Evolutionary conservation across 2,113 vertebrate species (phyloP).

Genomic region (Oncorhynchus clarkii): DNA sequence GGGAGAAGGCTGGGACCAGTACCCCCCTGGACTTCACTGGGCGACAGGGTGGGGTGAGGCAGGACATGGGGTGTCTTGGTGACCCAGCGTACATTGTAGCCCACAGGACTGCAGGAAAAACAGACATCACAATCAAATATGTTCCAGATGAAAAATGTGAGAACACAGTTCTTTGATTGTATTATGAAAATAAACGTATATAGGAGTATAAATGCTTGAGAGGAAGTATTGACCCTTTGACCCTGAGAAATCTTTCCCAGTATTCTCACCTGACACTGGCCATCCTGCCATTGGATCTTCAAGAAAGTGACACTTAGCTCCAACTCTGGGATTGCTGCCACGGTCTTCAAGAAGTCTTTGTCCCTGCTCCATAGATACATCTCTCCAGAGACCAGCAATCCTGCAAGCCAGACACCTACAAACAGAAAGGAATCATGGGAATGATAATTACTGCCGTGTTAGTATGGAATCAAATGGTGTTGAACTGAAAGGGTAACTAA

Average conservation of each 20-base stretch:
- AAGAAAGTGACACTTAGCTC: constrained; percentile 80
- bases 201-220: too few relatives aligned
- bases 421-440: neutral
- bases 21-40: constrained; percentile 88
- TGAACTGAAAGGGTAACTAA: neutral
- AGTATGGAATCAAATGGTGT: neutral
- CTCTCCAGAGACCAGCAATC: constrained; percentile 83
- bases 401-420: constrained; percentile 87
- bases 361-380: constrained; percentile 95
- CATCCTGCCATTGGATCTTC: constrained; percentile 81
- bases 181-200: neutral
- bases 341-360: constrained; percentile 79
- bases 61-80: constrained; percentile 74
- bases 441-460: neutral
- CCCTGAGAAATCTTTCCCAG: neutral
- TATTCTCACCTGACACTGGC: constrained; percentile 70
- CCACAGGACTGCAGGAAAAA: constrained; percentile 63
- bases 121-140: neutral
- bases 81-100: constrained; percentile 77
- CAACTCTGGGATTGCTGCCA: constrained; percentile 69
- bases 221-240: too few relatives aligned
- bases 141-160: neutral
- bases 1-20: constrained; percentile 81
- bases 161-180: neutral
- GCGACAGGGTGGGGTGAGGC: constrained; percentile 77